These are phyloP conservation scores for Vipera latastei DNA, from an alignment of 2,797 vertebrate genomes.

Conservation along the genomic window DNA sequence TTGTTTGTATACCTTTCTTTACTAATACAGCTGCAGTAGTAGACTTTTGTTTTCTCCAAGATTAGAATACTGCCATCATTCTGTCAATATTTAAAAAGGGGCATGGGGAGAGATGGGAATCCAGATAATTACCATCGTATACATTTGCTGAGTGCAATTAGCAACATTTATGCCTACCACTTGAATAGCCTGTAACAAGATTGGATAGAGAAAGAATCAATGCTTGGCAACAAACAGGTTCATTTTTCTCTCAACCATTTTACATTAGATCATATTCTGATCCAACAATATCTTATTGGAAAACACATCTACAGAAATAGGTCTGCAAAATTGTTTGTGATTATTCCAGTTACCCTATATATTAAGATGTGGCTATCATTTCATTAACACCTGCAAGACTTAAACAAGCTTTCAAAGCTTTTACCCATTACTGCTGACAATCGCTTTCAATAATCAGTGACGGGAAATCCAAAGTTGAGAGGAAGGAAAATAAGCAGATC, in stretches of 20 bases:
- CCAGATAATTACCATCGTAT: neutral
- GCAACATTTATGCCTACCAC: neutral
- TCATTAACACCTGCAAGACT: neutral
- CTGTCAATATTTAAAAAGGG: neutral
- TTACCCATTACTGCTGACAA: neutral
- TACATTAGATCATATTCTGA: neutral
- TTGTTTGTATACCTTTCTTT: neutral
- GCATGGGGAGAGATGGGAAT: neutral
- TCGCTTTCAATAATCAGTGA: neutral
- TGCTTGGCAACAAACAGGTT: neutral
- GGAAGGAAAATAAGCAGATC: neutral
- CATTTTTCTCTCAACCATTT: neutral
- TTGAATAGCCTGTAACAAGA: neutral
- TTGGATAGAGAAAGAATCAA: neutral
- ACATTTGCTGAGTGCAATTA: neutral
- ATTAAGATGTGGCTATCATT: neutral
- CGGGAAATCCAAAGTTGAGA: neutral
- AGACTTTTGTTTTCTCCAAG: neutral
- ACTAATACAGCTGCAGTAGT: neutral
- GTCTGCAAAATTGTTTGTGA: neutral
- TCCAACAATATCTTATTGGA: neutral
- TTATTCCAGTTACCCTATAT: neutral
- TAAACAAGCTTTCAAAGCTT: neutral
- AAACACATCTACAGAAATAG: neutral
- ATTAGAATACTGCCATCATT: neutral